These are phyloP conservation scores for Coelinius sp. DNA, from an alignment of 2,888 invertebrate genomes.

Conservation along the genomic window DNA sequence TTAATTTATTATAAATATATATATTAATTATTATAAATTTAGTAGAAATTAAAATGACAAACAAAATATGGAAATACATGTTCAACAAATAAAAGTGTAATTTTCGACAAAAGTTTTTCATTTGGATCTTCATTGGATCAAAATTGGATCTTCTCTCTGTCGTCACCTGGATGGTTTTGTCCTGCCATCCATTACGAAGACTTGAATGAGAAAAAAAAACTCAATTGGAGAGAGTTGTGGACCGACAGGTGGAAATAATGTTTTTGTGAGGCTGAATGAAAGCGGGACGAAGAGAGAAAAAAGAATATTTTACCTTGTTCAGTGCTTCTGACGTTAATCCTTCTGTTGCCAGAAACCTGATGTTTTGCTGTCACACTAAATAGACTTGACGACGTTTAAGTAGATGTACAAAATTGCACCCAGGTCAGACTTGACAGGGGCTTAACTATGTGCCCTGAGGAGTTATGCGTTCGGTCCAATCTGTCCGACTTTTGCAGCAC, in stretches of 20 bases:
- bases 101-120: neutral
- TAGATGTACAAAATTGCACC: neutral
- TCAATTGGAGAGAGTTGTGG: neutral
- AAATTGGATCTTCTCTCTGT: too few relatives aligned
- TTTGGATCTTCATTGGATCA: too few relatives aligned
- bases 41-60: too few relatives aligned
- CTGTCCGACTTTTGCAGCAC: neutral
- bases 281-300: neutral
- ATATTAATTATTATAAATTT: too few relatives aligned
- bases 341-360: neutral
- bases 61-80: too few relatives aligned
- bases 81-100: too few relatives aligned
- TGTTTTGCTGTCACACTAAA: conserved; percentile 1
- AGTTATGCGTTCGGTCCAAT: conserved; percentile 9
- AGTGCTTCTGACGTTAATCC: conserved; percentile 4
- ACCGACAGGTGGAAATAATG: neutral
- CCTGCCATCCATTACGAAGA: neutral
- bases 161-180: neutral
- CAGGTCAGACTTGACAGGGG: neutral
- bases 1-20: too few relatives aligned
- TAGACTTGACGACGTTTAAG: conserved; percentile 18
- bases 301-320: neutral
- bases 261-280: neutral
- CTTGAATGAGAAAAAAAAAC: neutral
- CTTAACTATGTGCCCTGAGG: neutral